These are phyloP conservation scores for Sycon ciliatum DNA, from an alignment of 37 sponge, comb jelly and placozoan species.

Conservation along the genomic window DNA sequence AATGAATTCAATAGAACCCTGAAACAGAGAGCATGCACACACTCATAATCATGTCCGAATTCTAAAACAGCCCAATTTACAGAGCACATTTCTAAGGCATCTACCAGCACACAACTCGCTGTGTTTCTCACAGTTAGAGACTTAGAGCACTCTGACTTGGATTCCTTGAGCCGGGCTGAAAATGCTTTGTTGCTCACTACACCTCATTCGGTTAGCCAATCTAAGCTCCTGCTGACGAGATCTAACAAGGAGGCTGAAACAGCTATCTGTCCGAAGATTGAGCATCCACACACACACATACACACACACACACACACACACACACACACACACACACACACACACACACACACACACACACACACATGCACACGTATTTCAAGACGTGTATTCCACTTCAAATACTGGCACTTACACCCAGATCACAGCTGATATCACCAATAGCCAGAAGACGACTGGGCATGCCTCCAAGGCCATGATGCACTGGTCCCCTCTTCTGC, in stretches of 20 bases:
- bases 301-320: neutral
- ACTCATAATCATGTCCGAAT: neutral
- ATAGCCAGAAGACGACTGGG: slow-evolving; percentile 86
- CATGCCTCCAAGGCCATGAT: slow-evolving; percentile 59
- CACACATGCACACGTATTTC: neutral
- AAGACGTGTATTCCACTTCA: too few relatives aligned
- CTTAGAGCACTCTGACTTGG: too few relatives aligned
- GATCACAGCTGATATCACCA: slow-evolving; percentile 72
- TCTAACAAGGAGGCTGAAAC: too few relatives aligned
- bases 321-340: slow-evolving; percentile 12
- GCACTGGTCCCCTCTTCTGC: too few relatives aligned
- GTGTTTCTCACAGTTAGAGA: too few relatives aligned
- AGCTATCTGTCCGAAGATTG: too few relatives aligned
- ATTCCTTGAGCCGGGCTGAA: too few relatives aligned
- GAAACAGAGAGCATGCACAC: neutral
- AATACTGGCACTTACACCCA: slow-evolving; percentile 53
- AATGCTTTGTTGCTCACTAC: too few relatives aligned
- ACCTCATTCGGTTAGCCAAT: too few relatives aligned
- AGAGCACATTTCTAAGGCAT: neutral
- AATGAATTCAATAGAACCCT: slow-evolving; percentile 88
- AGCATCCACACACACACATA: slow-evolving; percentile 1
- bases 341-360: neutral
- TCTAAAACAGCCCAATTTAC: neutral
- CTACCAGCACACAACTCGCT: too few relatives aligned
- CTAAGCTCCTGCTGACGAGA: too few relatives aligned